Base-by-base conservation (phyloP, 2,888 invertebrate species). In the Mesochorus sp. region DNA sequence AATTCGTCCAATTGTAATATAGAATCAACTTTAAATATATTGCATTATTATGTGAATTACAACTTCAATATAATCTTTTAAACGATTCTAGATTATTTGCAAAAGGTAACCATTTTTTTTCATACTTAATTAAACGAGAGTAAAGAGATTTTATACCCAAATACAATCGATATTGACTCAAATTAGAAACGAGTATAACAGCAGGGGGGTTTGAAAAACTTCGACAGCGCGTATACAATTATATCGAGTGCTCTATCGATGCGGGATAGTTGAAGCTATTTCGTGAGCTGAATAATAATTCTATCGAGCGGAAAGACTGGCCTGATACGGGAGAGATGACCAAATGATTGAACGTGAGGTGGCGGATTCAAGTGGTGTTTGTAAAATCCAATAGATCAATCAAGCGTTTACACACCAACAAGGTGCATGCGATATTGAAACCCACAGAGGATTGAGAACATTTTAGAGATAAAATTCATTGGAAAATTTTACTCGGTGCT, bases 301-400 rank as follows among this genome's bases (percentile, higher is more conserved):
- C 3, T 6, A 1, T n/a, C 34, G n/a, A 34, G 34, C n/a, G 34
- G 1, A 10, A 5, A 28, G 28, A 4, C 5, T 4, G n/a, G 39
- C n/a, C n/a, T n/a, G 51, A 37, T 47, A 14, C 34, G 19, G 21
- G 14, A n/a, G n/a, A n/a, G n/a, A n/a, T n/a, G n/a, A n/a, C n/a
- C n/a, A n/a, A n/a, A n/a, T n/a, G n/a, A n/a, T n/a, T n/a, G n/a
- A n/a, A n/a, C n/a, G n/a, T 28, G 64, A 24, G 49, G 51, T 34
- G 24, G 24, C 8, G 19, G 49, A 2, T 21, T 47, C 21, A 34
- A 49, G 39, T 53, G 53, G 26, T 39, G 42, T 53, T 66, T 39
- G 28, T 26, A 39, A 66, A 66, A 66, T 42, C 66, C 66, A 53
- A 66, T 66, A 66, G 53, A 66, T 66, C 66, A 53, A 66, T 66